Evolutionary conservation across 2,797 vertebrate genomes (phyloP).

Genomic region (Thunnus albacares): DNA sequence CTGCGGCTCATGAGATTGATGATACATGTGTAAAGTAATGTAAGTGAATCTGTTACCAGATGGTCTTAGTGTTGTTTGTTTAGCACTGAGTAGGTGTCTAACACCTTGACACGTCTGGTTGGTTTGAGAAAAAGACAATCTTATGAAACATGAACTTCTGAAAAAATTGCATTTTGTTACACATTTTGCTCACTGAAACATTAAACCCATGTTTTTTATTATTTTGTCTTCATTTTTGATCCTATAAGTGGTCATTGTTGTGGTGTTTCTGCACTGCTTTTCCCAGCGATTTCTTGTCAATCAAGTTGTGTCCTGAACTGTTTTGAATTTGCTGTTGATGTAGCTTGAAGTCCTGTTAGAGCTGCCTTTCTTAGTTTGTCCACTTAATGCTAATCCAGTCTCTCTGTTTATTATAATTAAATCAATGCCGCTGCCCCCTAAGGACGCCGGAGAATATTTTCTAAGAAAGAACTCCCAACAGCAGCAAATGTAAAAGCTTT

Average conservation of each 20-base stretch:
- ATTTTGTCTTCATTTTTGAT: neutral
- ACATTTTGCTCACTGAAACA: neutral
- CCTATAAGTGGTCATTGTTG: neutral
- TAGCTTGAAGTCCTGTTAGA: neutral
- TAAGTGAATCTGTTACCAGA: slow-evolving; percentile 5
- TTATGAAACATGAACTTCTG: neutral
- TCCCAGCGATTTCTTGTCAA: neutral
- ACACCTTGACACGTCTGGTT: no score
- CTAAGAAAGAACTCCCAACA: neutral
- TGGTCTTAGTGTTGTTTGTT: neutral
- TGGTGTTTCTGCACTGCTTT: neutral
- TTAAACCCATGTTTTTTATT: neutral
- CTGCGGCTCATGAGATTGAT: slow-evolving; percentile 19
- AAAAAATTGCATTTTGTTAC: neutral
- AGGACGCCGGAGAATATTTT: slow-evolving; percentile 2
- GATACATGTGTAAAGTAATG: neutral
- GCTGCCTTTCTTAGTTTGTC: slow-evolving; percentile 7
- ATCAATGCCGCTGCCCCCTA: slow-evolving; percentile 6
- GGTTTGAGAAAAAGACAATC: neutral
- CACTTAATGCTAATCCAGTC: slow-evolving; percentile 6
- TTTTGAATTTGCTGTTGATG: neutral
- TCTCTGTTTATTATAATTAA: slow-evolving; percentile 38
- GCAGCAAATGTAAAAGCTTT: slow-evolving; percentile 7
- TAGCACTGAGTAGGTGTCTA: neutral
- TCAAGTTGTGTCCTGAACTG: neutral